A percentile compares a stretch with the other conserved stretches of the same genome.
Conservation (phyloP, 2,888 invertebrate species). For the Acleris sparsana region DNA sequence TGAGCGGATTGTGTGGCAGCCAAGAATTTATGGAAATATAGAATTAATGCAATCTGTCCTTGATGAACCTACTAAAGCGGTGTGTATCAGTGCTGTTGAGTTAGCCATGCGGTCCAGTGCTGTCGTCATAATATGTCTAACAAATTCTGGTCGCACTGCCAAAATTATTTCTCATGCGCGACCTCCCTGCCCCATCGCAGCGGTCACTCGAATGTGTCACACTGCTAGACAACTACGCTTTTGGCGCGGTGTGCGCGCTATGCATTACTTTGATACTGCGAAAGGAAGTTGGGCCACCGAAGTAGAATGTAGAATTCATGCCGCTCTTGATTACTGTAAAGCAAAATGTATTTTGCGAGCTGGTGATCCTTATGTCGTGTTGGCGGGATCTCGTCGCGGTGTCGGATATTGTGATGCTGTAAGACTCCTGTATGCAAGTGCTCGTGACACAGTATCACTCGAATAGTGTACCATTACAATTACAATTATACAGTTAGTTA, state of each 20-base stretch:
- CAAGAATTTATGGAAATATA: conserved; percentile 89
- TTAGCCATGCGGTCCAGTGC: conserved; percentile 67
- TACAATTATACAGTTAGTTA: neutral
- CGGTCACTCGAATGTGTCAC: conserved; percentile 87
- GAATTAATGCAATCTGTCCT: conserved; percentile 83
- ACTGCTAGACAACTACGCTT: conserved; percentile 85
- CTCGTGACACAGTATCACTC: conserved; percentile 57
- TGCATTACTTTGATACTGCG: conserved; percentile 76
- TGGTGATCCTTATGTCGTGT: conserved; percentile 72
- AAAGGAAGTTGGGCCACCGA: conserved; percentile 63
- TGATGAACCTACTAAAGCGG: conserved; percentile 80
- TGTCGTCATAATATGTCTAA: conserved; percentile 88
- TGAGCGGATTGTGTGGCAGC: conserved; percentile 92
- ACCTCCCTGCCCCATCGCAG: conserved; percentile 89
- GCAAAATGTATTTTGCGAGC: conserved; percentile 67
- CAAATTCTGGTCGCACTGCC: conserved; percentile 88
- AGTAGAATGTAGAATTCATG: conserved; percentile 65
- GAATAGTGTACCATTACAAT: conserved; percentile 29
- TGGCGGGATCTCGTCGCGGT: conserved; percentile 70
- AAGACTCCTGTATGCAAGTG: conserved; percentile 70
- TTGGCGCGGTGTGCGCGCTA: conserved; percentile 78
- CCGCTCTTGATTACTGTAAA: conserved; percentile 75
- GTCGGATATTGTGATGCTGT: conserved; percentile 73
- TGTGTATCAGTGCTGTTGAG: conserved; percentile 72
- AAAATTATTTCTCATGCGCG: conserved; percentile 86